These are phyloP conservation scores for Charina bottae DNA, from an alignment of 2,113 vertebrate species.

Conservation along the genomic window DNA sequence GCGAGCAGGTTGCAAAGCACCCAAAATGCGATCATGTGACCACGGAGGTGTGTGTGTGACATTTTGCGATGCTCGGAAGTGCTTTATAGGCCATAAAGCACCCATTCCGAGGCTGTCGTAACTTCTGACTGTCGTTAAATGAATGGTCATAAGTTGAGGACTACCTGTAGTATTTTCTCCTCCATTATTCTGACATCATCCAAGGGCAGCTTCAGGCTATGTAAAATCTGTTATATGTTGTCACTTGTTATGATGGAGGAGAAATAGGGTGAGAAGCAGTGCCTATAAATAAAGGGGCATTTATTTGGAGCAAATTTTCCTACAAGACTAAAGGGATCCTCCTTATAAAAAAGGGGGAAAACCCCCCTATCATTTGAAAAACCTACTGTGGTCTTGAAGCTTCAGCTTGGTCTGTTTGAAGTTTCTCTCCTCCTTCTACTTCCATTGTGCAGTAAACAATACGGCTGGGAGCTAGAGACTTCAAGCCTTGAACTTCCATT, in stretches of 20 bases:
- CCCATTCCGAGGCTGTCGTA: too few relatives aligned
- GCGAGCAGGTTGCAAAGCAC: too few relatives aligned
- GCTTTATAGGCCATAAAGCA: too few relatives aligned
- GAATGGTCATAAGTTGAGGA: too few relatives aligned
- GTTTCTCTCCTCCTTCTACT: slow-evolving; percentile 95
- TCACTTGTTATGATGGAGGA: background rate
- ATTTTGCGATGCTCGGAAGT: too few relatives aligned
- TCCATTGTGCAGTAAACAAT: slow-evolving; percentile 99
- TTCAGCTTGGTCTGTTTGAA: slow-evolving; percentile 97
- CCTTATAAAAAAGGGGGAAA: background rate
- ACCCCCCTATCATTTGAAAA: background rate
- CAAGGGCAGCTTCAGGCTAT: background rate
- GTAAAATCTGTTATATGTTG: background rate
- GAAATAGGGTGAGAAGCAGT: background rate
- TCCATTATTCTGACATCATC: background rate
- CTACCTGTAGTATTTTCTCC: background rate
- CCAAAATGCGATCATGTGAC: too few relatives aligned
- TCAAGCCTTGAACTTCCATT: slow-evolving; percentile 93
- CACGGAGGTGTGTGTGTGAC: too few relatives aligned
- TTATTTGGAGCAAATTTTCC: background rate
- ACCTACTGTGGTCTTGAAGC: slow-evolving; percentile 97
- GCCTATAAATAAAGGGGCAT: background rate
- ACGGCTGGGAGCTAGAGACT: slow-evolving; percentile 91
- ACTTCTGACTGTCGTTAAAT: too few relatives aligned
- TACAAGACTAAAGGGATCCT: background rate